Percentiles rank a stretch among this genome's conserved stretches.
phyloP scores from a whole-genome alignment of 2,797 vertebrate genomes.

The Mormyrops boulengeri region DNA sequence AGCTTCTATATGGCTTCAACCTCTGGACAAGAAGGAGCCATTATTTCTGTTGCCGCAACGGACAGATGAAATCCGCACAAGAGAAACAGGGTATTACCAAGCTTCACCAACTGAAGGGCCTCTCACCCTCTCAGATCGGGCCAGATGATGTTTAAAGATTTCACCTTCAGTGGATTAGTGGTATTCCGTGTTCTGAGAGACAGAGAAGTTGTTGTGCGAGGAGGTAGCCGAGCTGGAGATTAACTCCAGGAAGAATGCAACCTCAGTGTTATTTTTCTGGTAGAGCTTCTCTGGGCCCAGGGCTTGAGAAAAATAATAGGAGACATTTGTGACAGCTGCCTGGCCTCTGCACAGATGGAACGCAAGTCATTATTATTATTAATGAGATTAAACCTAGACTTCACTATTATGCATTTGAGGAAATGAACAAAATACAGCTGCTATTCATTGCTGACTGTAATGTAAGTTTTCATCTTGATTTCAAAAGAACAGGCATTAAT shows the following conservation, averaged over 20 bases:
- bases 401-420: background rate
- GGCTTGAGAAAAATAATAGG: background rate
- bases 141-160: background rate
- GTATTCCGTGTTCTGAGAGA: background rate
- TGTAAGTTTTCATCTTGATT: background rate
- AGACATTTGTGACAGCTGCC: background rate
- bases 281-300: background rate
- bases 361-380: background rate
- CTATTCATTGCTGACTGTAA: background rate
- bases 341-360: background rate
- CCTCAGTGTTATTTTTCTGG: background rate
- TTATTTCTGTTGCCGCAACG: background rate
- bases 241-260: background rate
- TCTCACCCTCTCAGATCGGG: background rate
- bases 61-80: background rate
- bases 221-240: background rate
- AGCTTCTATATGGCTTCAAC: background rate
- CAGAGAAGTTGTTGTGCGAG: background rate
- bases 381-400: background rate
- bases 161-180: background rate
- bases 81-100: background rate
- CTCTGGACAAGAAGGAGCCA: background rate
- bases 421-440: background rate
- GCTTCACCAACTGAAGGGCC: background rate
- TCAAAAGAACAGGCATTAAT: background rate